Conservation (phyloP, 2,888 invertebrate genomes). For the Pardosa pseudoannulata region DNA sequence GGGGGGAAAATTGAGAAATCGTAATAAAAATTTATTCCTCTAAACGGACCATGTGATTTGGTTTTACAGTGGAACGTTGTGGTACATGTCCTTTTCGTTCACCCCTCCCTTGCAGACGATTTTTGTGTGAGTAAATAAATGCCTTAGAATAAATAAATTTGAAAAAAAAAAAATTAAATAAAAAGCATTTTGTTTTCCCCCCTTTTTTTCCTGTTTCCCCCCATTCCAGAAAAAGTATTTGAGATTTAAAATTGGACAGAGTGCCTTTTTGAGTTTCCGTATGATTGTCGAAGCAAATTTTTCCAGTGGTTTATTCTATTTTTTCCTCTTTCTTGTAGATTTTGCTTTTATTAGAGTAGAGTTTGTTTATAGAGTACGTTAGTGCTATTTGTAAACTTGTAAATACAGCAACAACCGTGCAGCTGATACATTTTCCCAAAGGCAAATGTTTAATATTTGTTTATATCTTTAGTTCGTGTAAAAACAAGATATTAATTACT, state of each 20-base stretch:
- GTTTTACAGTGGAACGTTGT: constrained; percentile 54
- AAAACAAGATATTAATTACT: no score
- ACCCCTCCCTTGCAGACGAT: constrained; percentile 17
- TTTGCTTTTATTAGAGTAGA: neutral
- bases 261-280: neutral
- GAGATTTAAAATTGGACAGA: neutral
- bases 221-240: neutral
- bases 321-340: neutral
- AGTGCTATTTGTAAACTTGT: no score
- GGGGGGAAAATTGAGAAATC: constrained; percentile 19
- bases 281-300: neutral
- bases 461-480: no score
- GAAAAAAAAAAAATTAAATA: neutral
- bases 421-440: no score
- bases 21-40: constrained; percentile 68
- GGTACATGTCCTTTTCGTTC: constrained; percentile 30
- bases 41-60: constrained; percentile 65
- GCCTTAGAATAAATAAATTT: constrained; percentile 36
- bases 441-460: no score
- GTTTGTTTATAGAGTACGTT: neutral
- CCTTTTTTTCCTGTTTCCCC: neutral
- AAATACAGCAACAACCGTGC: no score
- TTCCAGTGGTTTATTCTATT: neutral
- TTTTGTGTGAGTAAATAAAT: constrained; percentile 65
- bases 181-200: neutral